Evolutionary conservation across 2,888 invertebrate genomes (phyloP).

Genomic region (Pristionchus mayeri): DNA sequence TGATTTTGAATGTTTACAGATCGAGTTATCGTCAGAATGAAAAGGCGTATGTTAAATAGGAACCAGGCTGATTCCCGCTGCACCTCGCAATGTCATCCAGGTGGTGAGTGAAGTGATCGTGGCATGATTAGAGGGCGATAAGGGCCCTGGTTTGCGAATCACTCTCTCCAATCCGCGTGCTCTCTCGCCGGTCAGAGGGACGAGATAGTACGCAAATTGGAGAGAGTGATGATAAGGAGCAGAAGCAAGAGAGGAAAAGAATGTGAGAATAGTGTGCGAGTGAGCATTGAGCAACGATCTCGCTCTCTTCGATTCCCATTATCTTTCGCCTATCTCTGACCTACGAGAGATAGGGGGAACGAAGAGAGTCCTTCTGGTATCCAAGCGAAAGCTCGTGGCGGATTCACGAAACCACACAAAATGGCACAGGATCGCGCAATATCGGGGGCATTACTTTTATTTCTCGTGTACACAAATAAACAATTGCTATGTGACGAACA

Average conservation of each 20-base stretch:
- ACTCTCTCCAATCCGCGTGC: background rate
- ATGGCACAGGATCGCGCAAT: background rate
- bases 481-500: background rate
- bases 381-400: constrained; percentile 17
- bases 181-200: background rate
- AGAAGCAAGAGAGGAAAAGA: background rate
- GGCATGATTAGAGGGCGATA: background rate
- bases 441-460: background rate
- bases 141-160: background rate
- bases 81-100: background rate
- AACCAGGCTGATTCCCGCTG: no score
- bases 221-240: background rate
- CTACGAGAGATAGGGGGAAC: no score
- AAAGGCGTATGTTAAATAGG: no score
- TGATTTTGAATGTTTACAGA: no score
- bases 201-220: constrained; percentile 16
- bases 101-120: background rate
- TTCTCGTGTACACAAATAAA: background rate
- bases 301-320: no score
- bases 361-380: constrained; percentile 13
- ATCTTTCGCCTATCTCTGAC: no score
- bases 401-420: background rate
- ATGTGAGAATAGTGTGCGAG: no score
- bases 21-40: no score
- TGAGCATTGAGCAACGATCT: no score